Evolutionary conservation across 2,113 vertebrate species (phyloP), one percentile per base, ranked within the genome.

Genomic region (Alethe castanea): DNA sequence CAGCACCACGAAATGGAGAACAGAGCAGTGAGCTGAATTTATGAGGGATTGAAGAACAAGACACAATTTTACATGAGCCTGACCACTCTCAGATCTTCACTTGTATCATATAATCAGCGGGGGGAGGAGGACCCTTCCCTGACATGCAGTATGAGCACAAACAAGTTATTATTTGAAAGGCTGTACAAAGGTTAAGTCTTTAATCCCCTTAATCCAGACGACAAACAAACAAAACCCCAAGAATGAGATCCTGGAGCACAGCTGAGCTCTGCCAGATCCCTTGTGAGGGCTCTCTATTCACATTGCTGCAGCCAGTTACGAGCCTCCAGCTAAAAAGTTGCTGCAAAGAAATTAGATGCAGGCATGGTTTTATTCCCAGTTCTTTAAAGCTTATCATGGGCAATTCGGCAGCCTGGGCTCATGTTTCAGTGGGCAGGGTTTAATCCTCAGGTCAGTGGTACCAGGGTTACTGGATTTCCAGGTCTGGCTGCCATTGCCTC

Each of bases 141-240:
- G 69, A 85, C 50, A 50, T 2, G 20, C 45, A 80, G 83, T 76
- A 94, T 0, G 3, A 84, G 13, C 24, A 83, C 52, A 93, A 82
- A 95, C 62, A 90, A 40, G 84, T 76, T 95, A 72, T 88, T 94
- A 91, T 95, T 77, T 86, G 62, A 95, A 95, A 92, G 57, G 73
- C 88, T 88, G 90, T 94, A 93, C 95, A 97, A 96, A 95, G 95
- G 93, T 95, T 96, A 97, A 97, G 28, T 61, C 92, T 88, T 95
- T 96, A 97, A 97, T 97, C 91, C 92, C 54, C 81, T 83, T 95
- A 96, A 96, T 97, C 93, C 92, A 81, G 70, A 88, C 1, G 10
- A 86, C 83, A 95, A 97, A 97, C 86, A 94, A 97, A 93, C 88
- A 95, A 96, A 96, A 86, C 80, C 88, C 92, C 77, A 92, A 66